These are phyloP conservation scores for Osmerus eperlanus DNA, from an alignment of 2,113 vertebrate genomes.

Conservation along the genomic window DNA sequence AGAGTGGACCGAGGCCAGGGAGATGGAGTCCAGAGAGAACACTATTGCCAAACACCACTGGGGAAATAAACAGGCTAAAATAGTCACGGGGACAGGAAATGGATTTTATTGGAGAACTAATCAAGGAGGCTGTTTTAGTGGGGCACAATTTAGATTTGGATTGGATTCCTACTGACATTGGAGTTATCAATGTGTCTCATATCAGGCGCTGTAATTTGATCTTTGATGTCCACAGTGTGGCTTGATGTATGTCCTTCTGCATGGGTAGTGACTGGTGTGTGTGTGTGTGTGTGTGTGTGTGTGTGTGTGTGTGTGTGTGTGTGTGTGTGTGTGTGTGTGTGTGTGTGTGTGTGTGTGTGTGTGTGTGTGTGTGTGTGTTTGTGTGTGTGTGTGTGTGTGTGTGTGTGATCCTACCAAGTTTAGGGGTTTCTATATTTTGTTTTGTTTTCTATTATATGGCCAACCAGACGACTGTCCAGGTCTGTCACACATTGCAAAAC, in stretches of 20 bases:
- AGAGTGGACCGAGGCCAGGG: constrained; percentile 46
- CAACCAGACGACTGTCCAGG: too few species aligned
- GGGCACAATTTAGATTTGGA: constrained; percentile 76
- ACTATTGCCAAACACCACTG: constrained; percentile 68
- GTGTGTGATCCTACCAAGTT: neutral
- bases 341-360: neutral
- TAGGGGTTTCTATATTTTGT: too few species aligned
- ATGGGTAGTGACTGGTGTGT: constrained; percentile 57
- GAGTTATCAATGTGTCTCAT: constrained; percentile 74
- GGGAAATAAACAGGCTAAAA: constrained; percentile 78
- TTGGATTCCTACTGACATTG: constrained; percentile 73
- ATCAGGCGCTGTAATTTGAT: constrained; percentile 74
- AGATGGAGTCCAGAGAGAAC: constrained; percentile 54
- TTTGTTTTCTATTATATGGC: constrained; percentile 6
- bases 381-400: neutral
- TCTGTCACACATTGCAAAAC: too few species aligned
- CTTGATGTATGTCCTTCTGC: constrained; percentile 66
- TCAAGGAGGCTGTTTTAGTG: constrained; percentile 70
- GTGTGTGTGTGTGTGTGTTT: constrained; percentile 11
- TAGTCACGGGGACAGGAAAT: constrained; percentile 74
- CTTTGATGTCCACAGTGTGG: constrained; percentile 65
- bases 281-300: constrained; percentile 44
- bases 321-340: constrained; percentile 1
- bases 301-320: constrained; percentile 1
- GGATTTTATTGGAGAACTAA: constrained; percentile 80